A percentile compares a stretch with the other conserved stretches of the same genome.
phyloP scores from a whole-genome alignment of 2,797 vertebrate genomes.

The Gallirallus australis region DNA sequence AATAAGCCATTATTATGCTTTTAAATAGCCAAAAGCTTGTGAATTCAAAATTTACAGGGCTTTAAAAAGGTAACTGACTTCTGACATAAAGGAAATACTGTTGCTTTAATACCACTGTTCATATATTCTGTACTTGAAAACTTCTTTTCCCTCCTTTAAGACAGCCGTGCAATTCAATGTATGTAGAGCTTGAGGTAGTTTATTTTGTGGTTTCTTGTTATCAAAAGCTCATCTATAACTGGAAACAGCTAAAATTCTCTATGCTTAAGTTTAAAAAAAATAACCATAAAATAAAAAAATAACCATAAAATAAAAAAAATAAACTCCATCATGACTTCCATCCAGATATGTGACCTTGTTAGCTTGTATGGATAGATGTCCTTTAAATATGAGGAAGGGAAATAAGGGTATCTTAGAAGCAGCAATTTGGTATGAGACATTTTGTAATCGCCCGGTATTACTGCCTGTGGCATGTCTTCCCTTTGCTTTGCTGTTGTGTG shows the following conservation, averaged over 20 bases:
- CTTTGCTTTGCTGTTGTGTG: background rate
- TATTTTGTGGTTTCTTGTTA: background rate
- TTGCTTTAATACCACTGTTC: background rate
- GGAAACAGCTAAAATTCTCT: background rate
- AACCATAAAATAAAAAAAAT: background rate
- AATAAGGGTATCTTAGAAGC: background rate
- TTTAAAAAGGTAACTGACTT: background rate
- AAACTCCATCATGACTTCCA: background rate
- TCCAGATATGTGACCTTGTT: background rate
- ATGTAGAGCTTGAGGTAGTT: background rate
- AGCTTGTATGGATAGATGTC: background rate
- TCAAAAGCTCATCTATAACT: background rate
- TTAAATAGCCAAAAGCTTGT: background rate
- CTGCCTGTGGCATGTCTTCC: background rate
- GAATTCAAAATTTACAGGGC: background rate
- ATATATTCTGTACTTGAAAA: background rate
- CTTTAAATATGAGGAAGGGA: background rate
- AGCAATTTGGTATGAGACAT: background rate
- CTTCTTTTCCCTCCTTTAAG: background rate
- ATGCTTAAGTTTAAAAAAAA: background rate
- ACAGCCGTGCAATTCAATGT: background rate
- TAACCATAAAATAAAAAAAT: background rate
- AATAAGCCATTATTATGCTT: background rate
- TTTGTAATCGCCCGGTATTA: background rate
- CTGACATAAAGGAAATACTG: background rate